phyloP scores from a whole-genome alignment of 2,113 vertebrate genomes.

The Noturus placidus region DNA sequence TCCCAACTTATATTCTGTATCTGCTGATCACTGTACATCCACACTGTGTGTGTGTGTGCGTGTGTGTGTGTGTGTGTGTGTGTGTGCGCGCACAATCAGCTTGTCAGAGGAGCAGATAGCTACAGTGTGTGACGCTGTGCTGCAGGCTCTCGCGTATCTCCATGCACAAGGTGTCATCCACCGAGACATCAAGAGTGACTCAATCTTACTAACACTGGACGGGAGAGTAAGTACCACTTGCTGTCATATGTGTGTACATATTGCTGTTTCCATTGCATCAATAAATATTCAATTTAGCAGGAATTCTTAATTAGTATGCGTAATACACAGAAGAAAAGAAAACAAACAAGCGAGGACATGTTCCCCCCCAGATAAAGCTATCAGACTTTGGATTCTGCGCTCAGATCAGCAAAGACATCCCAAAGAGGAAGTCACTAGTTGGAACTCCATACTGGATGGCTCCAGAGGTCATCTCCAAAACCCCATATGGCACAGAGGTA shows the following conservation, averaged over 20 bases:
- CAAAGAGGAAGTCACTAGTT: constrained; percentile 89
- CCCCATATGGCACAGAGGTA: constrained; percentile 86
- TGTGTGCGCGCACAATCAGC: constrained; percentile 63
- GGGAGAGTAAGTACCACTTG: constrained; percentile 75
- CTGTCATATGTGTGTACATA: neutral
- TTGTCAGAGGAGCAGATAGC: constrained; percentile 91
- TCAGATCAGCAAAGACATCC: constrained; percentile 90
- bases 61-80: constrained; percentile 32
- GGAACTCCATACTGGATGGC: constrained; percentile 98
- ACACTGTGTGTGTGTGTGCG: constrained; percentile 8
- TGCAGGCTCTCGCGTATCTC: constrained; percentile 86
- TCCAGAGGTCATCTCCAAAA: constrained; percentile 89
- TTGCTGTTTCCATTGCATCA: neutral
- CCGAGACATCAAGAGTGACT: constrained; percentile 93
- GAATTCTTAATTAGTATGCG: neutral
- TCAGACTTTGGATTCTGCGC: constrained; percentile 97
- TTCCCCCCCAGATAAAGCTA: constrained; percentile 81
- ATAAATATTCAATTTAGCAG: neutral
- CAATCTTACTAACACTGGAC: constrained; percentile 86
- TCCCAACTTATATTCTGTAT: neutral
- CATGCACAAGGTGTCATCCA: constrained; percentile 92
- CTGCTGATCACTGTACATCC: neutral
- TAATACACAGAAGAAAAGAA: neutral
- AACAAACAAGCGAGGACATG: neutral
- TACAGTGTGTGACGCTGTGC: constrained; percentile 85